Conservation (phyloP, 2,797 vertebrate genomes). For the Lepus townsendii region DNA sequence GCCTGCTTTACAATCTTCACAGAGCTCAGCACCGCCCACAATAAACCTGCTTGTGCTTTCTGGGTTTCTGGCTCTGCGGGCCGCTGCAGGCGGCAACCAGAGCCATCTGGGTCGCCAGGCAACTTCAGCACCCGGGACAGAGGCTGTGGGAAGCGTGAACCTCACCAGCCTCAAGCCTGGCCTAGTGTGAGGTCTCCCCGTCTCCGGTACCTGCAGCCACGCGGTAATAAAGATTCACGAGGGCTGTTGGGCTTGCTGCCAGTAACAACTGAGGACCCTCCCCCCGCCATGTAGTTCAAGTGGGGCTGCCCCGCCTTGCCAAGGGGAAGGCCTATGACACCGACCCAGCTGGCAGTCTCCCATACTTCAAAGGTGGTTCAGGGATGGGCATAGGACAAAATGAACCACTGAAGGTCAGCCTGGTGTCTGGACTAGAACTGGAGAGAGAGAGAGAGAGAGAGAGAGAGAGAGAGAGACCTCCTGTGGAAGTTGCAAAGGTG, state of each 20-base stretch:
- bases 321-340: not conserved
- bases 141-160: not conserved
- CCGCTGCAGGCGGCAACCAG: not conserved
- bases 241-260: not conserved
- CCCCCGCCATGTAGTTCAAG: not conserved
- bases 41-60: not conserved
- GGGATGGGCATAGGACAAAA: not conserved
- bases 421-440: not conserved
- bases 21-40: not conserved
- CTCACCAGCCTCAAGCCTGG: not conserved
- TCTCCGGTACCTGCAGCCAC: not conserved
- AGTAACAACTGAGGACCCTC: not conserved
- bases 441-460: not conserved
- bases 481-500: not conserved
- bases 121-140: not conserved
- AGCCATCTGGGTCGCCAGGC: not conserved
- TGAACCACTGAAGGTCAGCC: not conserved
- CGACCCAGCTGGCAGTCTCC: not conserved
- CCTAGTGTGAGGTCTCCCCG: not conserved
- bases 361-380: not conserved
- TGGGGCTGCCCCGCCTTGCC: not conserved
- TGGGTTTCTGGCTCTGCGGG: not conserved
- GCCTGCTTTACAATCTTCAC: not conserved
- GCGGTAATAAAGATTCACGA: not conserved
- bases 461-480: not conserved